Conservation (phyloP, 2,888 invertebrate species). For the Acanthococcus lagerstroemiae region DNA sequence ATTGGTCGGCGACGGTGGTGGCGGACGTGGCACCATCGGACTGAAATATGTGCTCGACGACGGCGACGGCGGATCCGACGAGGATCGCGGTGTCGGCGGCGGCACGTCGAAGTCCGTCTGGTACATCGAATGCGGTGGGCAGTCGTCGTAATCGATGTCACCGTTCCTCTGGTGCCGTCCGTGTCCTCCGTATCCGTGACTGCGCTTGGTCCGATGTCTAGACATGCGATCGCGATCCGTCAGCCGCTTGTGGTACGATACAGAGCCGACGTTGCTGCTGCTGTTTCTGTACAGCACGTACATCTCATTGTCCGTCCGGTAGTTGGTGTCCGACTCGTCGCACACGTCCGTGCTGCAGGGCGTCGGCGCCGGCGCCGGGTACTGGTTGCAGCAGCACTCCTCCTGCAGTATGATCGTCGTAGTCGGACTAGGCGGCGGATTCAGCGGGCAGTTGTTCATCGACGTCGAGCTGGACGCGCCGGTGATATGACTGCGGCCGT, state of each 20-base stretch:
- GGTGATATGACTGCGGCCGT: slow-evolving; percentile 54
- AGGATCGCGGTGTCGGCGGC: slow-evolving; percentile 48
- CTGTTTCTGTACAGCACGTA: not conserved
- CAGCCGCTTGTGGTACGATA: not conserved
- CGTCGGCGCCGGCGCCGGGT: slow-evolving; percentile 80
- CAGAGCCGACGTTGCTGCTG: not conserved
- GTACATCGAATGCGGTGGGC: not conserved
- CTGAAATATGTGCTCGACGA: slow-evolving; percentile 43
- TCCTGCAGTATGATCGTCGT: slow-evolving; percentile 49
- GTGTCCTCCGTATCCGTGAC: not conserved
- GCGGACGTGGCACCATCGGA: not conserved
- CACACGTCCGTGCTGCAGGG: slow-evolving; percentile 92
- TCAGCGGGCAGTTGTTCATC: slow-evolving; percentile 60
- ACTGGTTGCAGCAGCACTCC: slow-evolving; percentile 39
- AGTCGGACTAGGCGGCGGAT: slow-evolving; percentile 85
- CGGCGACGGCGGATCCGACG: slow-evolving; percentile 41
- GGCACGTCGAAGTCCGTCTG: slow-evolving; percentile 47
- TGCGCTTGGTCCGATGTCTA: not conserved
- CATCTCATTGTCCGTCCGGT: not conserved
- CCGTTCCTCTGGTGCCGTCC: not conserved
- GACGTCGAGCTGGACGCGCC: slow-evolving; percentile 38
- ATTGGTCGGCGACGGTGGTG: not conserved
- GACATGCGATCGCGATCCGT: not conserved
- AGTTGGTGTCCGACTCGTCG: slow-evolving; percentile 43
- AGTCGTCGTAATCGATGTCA: not conserved